Percentiles rank a stretch among this genome's conserved stretches.
Conservation (phyloP, 2,888 invertebrate species). For the Zaprionus obscuricornis region DNA sequence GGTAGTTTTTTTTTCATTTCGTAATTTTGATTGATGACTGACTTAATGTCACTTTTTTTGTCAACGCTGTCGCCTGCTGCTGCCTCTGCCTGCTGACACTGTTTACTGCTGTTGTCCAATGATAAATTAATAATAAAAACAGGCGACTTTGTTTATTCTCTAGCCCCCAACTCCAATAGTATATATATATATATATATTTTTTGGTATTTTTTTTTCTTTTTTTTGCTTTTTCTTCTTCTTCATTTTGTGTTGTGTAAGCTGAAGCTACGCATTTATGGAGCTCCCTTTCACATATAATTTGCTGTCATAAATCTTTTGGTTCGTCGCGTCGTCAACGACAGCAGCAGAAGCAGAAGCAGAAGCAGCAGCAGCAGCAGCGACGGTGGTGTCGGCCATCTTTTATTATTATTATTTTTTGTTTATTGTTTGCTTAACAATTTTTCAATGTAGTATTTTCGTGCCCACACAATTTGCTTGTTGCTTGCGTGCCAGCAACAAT, state of each 20-base stretch:
- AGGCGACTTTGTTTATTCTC: slow-evolving; percentile 52
- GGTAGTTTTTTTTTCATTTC: slow-evolving; percentile 66
- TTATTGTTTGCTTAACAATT: slow-evolving; percentile 74
- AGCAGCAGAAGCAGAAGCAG: background rate
- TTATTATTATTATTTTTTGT: slow-evolving; percentile 69
- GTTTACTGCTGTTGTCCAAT: slow-evolving; percentile 47
- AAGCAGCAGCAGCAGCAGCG: slow-evolving; percentile 11
- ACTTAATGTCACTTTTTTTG: slow-evolving; percentile 74
- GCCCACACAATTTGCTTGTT: slow-evolving; percentile 61
- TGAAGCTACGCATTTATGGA: slow-evolving; percentile 51
- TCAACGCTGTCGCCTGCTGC: slow-evolving; percentile 17
- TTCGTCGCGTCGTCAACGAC: slow-evolving; percentile 25
- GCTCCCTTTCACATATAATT: slow-evolving; percentile 60
- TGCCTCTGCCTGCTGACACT: slow-evolving; percentile 14
- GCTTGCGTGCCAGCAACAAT: slow-evolving; percentile 66
- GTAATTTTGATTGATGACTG: slow-evolving; percentile 83
- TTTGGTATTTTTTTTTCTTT: slow-evolving; percentile 11
- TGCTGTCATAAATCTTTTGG: slow-evolving; percentile 65
- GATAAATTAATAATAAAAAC: slow-evolving; percentile 79
- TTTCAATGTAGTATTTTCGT: slow-evolving; percentile 64
- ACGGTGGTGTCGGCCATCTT: slow-evolving; percentile 65
- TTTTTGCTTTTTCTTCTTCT: slow-evolving; percentile 22
- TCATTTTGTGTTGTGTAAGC: slow-evolving; percentile 43
- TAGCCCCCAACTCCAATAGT: slow-evolving; percentile 11
- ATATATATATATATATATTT: too few species aligned